phyloP scores from a whole-genome alignment of 2,113 vertebrate genomes.

The Petroica traversi region DNA sequence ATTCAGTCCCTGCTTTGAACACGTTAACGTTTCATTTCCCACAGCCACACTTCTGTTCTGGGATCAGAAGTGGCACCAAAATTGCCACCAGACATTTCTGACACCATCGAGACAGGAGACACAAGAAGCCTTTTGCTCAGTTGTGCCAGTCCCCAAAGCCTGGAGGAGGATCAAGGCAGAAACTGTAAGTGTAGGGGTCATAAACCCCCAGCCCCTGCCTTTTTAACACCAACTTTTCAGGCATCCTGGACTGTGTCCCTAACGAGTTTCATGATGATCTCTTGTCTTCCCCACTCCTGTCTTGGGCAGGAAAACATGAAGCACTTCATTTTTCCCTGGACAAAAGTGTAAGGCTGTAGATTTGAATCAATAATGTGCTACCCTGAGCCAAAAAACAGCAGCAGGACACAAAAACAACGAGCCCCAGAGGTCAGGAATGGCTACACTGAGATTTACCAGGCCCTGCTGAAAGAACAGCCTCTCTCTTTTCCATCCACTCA shows the following conservation, averaged over 20 bases:
- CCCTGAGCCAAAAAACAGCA: background rate
- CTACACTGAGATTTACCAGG: background rate
- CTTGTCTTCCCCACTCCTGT: background rate
- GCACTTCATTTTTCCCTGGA: background rate
- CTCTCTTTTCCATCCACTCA: slow-evolving; percentile 7
- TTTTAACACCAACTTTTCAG: background rate
- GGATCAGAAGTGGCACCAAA: background rate
- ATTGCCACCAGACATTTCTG: background rate
- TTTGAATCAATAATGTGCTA: background rate
- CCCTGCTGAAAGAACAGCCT: background rate
- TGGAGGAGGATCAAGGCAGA: background rate
- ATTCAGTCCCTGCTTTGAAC: background rate
- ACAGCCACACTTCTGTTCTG: background rate
- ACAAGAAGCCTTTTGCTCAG: background rate
- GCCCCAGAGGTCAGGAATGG: slow-evolving; percentile 18
- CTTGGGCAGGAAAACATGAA: background rate
- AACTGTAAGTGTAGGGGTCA: background rate
- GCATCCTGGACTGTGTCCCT: background rate
- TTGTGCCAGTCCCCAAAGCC: background rate
- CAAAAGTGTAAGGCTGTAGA: background rate
- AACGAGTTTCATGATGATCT: background rate
- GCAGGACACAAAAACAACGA: background rate
- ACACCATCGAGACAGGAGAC: background rate
- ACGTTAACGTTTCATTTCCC: rapidly evolving
- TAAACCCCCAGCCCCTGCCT: background rate